Base-by-base conservation (phyloP, 2,113 vertebrate species). In the Oncorhynchus keta region DNA sequence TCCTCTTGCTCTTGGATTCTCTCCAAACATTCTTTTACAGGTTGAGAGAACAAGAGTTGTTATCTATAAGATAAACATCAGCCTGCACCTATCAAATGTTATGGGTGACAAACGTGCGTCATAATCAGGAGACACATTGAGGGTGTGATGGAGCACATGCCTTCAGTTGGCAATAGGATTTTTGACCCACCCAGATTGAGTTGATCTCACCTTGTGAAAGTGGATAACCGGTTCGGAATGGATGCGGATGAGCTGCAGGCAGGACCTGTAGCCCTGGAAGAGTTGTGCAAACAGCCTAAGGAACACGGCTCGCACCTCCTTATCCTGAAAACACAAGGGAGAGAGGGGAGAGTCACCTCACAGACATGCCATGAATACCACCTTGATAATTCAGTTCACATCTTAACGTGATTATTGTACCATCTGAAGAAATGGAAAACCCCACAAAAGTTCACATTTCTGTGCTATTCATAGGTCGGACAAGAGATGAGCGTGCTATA, bases 251-350 rank as follows among this genome's bases (percentile, higher is more conserved):
- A 99, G 95, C 89, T 99, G 98, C 82, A 99, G 93, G 83, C 98
- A 99, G 0, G 98, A 99, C 59, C 98, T 94, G 88, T 99, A 99
- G 75, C 98, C 98, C 90, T 99, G 97, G 89, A 99, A 98, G 88
- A 99, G 96, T 84, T 98, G 98, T 76, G 97, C 97, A 93, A 99
- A 99, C 73, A 99, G 92, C 86, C 97, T 93, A 85, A 99, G 97
- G 89, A 99, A 99, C 89, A 99, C 95, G 4, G 97, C 96, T 82
- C 98, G 88, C 74, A 99, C 95, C 87, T 99, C 98, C 93, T 99
- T 99, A 91, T 99, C 98, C 98, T 99, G 92, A 12, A 12, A 89
- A 90, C 65, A 67, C 65, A 2, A 28, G 22, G 26, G 22, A 14
- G 22, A 30, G 24, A 28, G 5, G 20, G 55, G 55, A 57, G 59